These are phyloP conservation scores for Macrocentrus cingulum DNA, from an alignment of 1,140 invertebrate species.

Conservation along the genomic window DNA sequence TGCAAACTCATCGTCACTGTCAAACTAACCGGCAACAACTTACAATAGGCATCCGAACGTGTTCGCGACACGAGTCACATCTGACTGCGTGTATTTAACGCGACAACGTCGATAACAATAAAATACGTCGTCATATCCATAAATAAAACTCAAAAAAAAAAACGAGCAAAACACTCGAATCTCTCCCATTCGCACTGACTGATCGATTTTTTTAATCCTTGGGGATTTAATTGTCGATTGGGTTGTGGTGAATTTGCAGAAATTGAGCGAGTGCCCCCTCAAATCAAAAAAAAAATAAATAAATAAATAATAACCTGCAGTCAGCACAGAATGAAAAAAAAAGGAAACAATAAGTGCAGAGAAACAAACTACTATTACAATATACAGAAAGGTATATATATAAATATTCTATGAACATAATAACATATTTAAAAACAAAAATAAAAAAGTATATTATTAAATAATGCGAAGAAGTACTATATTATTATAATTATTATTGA, in stretches of 20 bases:
- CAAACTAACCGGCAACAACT: slow-evolving; percentile 30
- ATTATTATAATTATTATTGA: slow-evolving; percentile 47
- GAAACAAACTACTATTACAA: slow-evolving; percentile 52
- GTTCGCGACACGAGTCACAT: slow-evolving; percentile 19
- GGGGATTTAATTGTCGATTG: no score
- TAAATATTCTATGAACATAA: slow-evolving; percentile 45
- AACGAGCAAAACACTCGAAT: no score
- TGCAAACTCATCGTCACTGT: slow-evolving; percentile 51
- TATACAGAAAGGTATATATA: slow-evolving; percentile 42
- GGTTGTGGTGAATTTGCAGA: slow-evolving; percentile 31
- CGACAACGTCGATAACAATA: no score
- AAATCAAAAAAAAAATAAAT: no score
- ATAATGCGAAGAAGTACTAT: slow-evolving; percentile 54
- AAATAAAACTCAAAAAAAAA: no score
- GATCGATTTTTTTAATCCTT: no score
- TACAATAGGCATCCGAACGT: slow-evolving; percentile 44
- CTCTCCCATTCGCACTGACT: no score
- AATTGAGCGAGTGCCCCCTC: slow-evolving; percentile 43
- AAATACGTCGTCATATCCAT: no score
- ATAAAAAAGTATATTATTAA: slow-evolving; percentile 53
- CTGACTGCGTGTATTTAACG: neutral
- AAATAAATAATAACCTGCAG: no score
- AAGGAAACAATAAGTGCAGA: slow-evolving; percentile 55
- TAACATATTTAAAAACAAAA: slow-evolving; percentile 20
- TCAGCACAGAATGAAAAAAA: slow-evolving; percentile 50